These are phyloP conservation scores for Anisognathus igniventris DNA, from an alignment of 2,797 vertebrate genomes.

Conservation along the genomic window DNA sequence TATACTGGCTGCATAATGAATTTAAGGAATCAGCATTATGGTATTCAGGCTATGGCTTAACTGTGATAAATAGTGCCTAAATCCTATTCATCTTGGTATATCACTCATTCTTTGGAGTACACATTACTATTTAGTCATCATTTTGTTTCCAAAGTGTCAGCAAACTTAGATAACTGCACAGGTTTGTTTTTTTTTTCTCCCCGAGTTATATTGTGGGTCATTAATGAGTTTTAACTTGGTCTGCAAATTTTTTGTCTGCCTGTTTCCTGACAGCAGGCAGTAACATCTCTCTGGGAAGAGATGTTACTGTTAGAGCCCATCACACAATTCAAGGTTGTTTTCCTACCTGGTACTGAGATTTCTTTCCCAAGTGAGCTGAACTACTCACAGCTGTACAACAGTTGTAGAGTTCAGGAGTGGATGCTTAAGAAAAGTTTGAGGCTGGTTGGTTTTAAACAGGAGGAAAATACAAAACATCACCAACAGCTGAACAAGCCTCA, in stretches of 20 bases:
- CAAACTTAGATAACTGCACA: slow-evolving; percentile 53
- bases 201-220: not conserved
- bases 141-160: slow-evolving; percentile 71
- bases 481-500: not conserved
- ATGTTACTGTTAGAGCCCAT: not conserved
- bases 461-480: not conserved
- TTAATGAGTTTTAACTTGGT: slow-evolving; percentile 28
- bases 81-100: slow-evolving; percentile 69
- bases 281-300: not conserved
- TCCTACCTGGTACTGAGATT: not conserved
- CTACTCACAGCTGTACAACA: not conserved
- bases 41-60: slow-evolving; percentile 73
- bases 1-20: slow-evolving; percentile 70
- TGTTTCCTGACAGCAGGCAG: not conserved
- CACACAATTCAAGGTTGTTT: not conserved
- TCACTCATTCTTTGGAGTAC: slow-evolving; percentile 65
- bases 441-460: not conserved
- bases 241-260: slow-evolving; percentile 46
- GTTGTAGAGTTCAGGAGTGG: not conserved
- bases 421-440: not conserved
- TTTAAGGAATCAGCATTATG: slow-evolving; percentile 73
- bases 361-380: not conserved
- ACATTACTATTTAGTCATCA: slow-evolving; percentile 62
- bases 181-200: not conserved
- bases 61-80: slow-evolving; percentile 67